phyloP scores from a whole-genome alignment of 2,113 vertebrate genomes.

The Platichthys flesus region DNA sequence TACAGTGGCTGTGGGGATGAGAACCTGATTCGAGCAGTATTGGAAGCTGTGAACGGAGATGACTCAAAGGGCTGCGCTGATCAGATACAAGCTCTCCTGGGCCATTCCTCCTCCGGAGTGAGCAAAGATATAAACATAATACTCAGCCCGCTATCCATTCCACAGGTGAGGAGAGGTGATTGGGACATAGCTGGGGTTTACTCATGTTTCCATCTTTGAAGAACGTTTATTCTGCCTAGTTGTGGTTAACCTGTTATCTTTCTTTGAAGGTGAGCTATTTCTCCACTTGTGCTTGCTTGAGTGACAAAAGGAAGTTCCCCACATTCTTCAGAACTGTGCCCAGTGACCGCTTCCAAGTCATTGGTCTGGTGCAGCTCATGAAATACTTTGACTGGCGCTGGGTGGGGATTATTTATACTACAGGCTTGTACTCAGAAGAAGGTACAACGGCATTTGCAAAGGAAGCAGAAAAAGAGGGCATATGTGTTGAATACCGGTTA shows the following conservation, averaged over 20 bases:
- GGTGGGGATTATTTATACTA: conserved; percentile 65
- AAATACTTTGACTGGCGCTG: conserved; percentile 73
- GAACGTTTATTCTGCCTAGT: background rate
- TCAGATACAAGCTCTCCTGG: conserved; percentile 61
- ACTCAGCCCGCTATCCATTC: conserved; percentile 54
- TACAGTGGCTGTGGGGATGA: conserved; percentile 65
- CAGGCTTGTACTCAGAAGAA: conserved; percentile 30
- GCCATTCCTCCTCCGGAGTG: conserved; percentile 74
- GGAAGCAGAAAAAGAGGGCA: conserved; percentile 46
- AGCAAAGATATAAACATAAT: conserved; percentile 61
- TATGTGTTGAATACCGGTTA: conserved; percentile 69
- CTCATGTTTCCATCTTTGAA: background rate
- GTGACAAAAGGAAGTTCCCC: conserved; percentile 64
- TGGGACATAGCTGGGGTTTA: background rate
- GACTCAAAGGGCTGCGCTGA: conserved; percentile 30
- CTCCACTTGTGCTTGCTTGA: conserved; percentile 73
- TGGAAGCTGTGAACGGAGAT: conserved; percentile 62
- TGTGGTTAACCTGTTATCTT: background rate
- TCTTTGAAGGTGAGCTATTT: conserved; percentile 71
- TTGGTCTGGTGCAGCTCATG: conserved; percentile 65
- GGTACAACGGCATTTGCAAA: conserved; percentile 46
- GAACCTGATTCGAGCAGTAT: conserved; percentile 63
- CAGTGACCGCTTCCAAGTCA: conserved; percentile 68
- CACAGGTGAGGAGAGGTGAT: conserved; percentile 59
- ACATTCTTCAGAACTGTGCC: conserved; percentile 76